phyloP scores from a whole-genome alignment of 2,888 invertebrate species.

The Cyaniris semiargus region DNA sequence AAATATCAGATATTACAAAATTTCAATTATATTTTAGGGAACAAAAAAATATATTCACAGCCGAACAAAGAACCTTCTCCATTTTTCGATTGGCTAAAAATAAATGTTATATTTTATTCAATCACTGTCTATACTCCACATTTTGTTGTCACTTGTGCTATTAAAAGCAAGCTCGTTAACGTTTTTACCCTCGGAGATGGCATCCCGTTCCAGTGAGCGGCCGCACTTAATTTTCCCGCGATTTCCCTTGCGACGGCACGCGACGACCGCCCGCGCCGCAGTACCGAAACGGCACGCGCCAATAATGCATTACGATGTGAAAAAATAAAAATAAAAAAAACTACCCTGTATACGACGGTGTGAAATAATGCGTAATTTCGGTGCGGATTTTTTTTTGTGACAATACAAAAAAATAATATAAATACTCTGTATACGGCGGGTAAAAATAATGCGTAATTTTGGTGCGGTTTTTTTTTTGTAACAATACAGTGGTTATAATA shows the following conservation, averaged over 20 bases:
- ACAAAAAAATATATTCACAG: no score
- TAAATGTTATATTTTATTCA: no score
- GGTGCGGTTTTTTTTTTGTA: no score
- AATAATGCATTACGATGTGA: constrained; percentile 78
- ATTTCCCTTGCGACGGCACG: constrained; percentile 64
- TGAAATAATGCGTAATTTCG: neutral
- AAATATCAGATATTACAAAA: no score
- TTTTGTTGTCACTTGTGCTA: neutral
- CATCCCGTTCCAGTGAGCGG: constrained; percentile 59
- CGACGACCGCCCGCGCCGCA: constrained; percentile 45
- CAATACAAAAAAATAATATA: constrained; percentile 51
- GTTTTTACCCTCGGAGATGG: constrained; percentile 36
- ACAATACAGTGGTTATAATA: neutral
- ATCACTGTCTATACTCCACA: no score
- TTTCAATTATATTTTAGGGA: no score
- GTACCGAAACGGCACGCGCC: constrained; percentile 48
- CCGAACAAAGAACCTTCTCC: no score
- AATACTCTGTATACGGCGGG: constrained; percentile 37
- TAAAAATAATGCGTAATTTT: no score
- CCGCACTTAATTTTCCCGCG: constrained; percentile 62
- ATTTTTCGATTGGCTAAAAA: no score
- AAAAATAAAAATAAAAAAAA: constrained; percentile 51
- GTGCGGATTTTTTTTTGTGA: neutral
- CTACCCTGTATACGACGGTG: neutral
- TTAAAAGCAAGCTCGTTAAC: constrained; percentile 28